Evolutionary conservation across 2,888 invertebrate species (phyloP).

Genomic region (Apotomis turbidana): DNA sequence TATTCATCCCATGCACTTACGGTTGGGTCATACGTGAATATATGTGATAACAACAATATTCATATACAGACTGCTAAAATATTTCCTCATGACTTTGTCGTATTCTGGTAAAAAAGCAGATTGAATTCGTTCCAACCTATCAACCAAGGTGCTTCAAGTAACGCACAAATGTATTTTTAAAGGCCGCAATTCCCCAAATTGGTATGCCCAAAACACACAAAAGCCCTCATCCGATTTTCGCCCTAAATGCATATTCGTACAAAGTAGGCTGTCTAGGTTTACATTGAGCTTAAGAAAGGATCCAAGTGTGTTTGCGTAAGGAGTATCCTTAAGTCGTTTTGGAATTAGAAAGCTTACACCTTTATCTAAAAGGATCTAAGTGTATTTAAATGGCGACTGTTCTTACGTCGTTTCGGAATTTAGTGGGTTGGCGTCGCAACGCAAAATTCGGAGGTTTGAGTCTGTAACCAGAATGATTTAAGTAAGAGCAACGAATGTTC

Average conservation of each 20-base stretch:
- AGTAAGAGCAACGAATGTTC: not conserved
- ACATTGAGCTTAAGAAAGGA: conserved; percentile 3
- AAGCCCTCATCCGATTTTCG: conserved; percentile 12
- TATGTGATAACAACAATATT: too few relatives aligned
- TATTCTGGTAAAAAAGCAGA: not conserved
- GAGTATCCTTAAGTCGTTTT: not conserved
- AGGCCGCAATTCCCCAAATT: not conserved
- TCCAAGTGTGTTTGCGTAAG: not conserved
- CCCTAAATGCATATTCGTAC: conserved; percentile 10
- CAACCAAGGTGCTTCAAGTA: not conserved
- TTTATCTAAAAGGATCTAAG: not conserved
- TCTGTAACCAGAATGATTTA: not conserved
- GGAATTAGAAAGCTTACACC: too few relatives aligned
- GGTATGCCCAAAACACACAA: conserved; percentile 14
- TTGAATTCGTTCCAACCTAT: not conserved
- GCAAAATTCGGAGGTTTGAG: too few relatives aligned
- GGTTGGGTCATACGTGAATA: too few relatives aligned
- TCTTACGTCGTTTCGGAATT: conserved; percentile 1
- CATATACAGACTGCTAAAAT: too few relatives aligned
- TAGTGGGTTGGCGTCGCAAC: not conserved
- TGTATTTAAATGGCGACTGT: not conserved
- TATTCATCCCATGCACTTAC: too few relatives aligned
- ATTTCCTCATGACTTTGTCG: too few relatives aligned
- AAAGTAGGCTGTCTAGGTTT: conserved; percentile 23
- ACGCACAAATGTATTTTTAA: conserved; percentile 9